Percentiles rank a stretch among this genome's conserved stretches.
These are phyloP conservation scores for Leucophenga montana DNA, from an alignment of 2,888 invertebrate genomes.

Conservation along the genomic window DNA sequence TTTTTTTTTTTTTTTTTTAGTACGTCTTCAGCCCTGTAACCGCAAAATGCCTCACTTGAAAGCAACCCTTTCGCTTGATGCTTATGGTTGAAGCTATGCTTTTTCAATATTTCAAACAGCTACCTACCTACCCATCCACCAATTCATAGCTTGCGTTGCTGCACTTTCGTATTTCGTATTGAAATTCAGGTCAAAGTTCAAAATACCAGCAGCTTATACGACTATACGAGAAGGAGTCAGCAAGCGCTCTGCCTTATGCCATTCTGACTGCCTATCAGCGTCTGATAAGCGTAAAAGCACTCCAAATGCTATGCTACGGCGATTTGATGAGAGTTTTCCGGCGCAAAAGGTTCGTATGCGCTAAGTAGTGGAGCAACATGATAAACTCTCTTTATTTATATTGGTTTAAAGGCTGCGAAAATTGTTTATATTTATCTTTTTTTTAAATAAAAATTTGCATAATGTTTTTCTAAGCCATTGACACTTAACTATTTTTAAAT, in stretches of 20 bases:
- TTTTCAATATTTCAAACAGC: slow-evolving; percentile 11
- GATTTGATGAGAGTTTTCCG: neutral
- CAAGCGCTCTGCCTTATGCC: neutral
- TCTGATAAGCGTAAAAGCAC: slow-evolving; percentile 1
- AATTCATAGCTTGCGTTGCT: neutral
- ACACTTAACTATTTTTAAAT: slow-evolving; percentile 27
- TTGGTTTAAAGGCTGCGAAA: neutral
- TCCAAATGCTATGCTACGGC: neutral
- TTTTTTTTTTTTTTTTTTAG: too few species aligned
- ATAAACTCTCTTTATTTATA: too few species aligned
- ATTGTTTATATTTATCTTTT: neutral
- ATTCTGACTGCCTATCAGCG: slow-evolving; percentile 4
- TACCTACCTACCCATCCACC: too few species aligned
- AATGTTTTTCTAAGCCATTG: neutral
- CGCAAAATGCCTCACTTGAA: too few species aligned
- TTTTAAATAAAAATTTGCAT: neutral
- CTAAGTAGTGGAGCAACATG: too few species aligned
- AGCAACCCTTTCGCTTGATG: too few species aligned
- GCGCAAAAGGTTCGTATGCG: neutral
- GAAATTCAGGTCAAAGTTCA: slow-evolving; percentile 55
- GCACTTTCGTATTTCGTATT: slow-evolving; percentile 29
- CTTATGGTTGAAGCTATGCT: neutral
- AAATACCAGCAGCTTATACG: neutral
- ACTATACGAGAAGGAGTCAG: too few species aligned
- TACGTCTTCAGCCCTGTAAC: too few species aligned